Conservation (phyloP, 1,140 invertebrate species). For the Notospermus geniculatus region DNA sequence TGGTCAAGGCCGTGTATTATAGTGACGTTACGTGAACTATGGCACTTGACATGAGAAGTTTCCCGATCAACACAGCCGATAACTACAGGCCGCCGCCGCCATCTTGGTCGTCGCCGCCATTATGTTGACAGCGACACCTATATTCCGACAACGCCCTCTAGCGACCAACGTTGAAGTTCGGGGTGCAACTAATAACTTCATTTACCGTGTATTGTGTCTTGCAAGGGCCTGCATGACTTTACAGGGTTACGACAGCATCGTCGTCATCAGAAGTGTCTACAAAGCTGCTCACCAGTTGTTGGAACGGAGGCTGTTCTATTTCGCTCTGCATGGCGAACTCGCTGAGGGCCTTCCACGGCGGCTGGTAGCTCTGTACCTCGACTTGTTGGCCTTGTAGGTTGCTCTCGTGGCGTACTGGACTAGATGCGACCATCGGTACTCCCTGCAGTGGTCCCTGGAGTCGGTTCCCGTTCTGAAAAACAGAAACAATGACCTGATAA, state of each 20-base stretch:
- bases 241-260: conserved; percentile 17
- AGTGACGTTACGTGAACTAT: no score
- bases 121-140: no score
- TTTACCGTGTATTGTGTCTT: conserved; percentile 17
- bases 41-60: no score
- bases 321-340: conserved; percentile 94
- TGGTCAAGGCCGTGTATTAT: no score
- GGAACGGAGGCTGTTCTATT: conserved; percentile 88
- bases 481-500: conserved; percentile 4
- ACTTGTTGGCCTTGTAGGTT: conserved; percentile 57
- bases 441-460: conserved; percentile 76
- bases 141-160: no score
- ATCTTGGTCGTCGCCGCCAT: no score
- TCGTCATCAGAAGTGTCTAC: conserved; percentile 37
- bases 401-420: conserved; percentile 84
- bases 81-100: no score
- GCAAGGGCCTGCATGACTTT: conserved; percentile 12
- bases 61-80: no score
- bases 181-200: conserved; percentile 3
- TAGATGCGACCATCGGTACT: conserved; percentile 94
- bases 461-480: conserved; percentile 82
- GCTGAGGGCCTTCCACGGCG: conserved; percentile 90
- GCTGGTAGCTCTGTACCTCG: conserved; percentile 93
- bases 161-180: no score
- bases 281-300: conserved; percentile 81